phyloP scores from a whole-genome alignment of 2,888 invertebrate species.

The Galeruca laticollis region DNA sequence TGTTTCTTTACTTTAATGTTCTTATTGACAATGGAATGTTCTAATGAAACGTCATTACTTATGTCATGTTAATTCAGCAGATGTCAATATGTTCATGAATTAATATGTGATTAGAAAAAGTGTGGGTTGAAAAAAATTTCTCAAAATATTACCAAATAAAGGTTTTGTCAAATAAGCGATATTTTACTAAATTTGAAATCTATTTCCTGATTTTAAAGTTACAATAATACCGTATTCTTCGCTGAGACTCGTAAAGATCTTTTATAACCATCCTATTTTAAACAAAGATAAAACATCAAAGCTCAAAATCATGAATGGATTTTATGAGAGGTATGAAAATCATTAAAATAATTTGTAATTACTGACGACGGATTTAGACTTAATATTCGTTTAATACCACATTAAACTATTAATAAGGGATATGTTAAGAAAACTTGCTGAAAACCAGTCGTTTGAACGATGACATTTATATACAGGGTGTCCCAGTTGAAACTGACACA shows the following conservation, averaged over 20 bases:
- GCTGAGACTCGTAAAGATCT: constrained; percentile 7
- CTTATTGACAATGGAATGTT: too few relatives aligned
- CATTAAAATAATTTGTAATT: constrained; percentile 20
- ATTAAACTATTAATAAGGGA: constrained; percentile 17
- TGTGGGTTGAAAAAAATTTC: too few relatives aligned
- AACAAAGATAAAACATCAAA: constrained; percentile 28
- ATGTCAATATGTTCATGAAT: too few relatives aligned
- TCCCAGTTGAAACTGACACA: too few relatives aligned
- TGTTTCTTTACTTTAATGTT: too few relatives aligned
- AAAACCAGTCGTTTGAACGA: neutral
- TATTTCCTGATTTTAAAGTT: neutral
- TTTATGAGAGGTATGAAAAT: constrained; percentile 22
- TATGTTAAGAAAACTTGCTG: neutral
- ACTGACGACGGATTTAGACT: constrained; percentile 26
- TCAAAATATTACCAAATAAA: too few relatives aligned
- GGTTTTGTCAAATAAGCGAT: too few relatives aligned
- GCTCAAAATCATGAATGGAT: constrained; percentile 18
- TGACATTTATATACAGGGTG: constrained; percentile 5
- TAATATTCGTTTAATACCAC: constrained; percentile 17
- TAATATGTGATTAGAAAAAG: too few relatives aligned
- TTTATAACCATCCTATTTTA: constrained; percentile 14
- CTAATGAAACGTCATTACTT: too few relatives aligned
- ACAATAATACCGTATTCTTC: neutral
- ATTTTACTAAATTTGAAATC: neutral
- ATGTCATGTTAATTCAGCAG: too few relatives aligned